These are phyloP conservation scores for Adelognathus sp. DNA, from an alignment of 2,888 invertebrate species.

Conservation along the genomic window DNA sequence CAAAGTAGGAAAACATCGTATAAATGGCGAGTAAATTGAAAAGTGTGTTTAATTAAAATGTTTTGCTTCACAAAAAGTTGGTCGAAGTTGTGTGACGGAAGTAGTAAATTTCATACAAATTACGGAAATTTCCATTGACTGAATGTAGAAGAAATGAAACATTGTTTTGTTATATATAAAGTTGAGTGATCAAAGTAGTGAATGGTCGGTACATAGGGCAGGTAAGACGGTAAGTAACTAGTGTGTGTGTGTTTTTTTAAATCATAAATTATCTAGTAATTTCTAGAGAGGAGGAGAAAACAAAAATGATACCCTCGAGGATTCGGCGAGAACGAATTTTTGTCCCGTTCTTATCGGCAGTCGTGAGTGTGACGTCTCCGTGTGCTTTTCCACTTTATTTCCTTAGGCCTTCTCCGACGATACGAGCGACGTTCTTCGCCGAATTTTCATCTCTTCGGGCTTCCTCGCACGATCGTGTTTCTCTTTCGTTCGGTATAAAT, in stretches of 20 bases:
- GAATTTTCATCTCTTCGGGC: neutral
- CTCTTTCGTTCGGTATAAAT: conserved; percentile 27
- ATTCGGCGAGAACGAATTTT: conserved; percentile 5
- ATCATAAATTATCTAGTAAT: conserved; percentile 48
- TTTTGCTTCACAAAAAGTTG: too few species aligned
- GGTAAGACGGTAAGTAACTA: conserved; percentile 28
- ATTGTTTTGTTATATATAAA: too few species aligned
- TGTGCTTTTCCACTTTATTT: neutral
- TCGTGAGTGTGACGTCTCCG: neutral
- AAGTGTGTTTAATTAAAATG: too few species aligned
- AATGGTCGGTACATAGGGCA: conserved; percentile 28
- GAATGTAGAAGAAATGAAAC: too few species aligned
- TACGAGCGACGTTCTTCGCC: neutral
- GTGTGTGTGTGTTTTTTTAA: too few species aligned
- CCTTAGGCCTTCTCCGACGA: neutral
- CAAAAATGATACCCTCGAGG: neutral
- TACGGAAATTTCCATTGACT: too few species aligned
- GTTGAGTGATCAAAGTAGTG: conserved; percentile 18
- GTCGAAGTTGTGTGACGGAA: too few species aligned
- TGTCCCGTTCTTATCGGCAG: conserved; percentile 11
- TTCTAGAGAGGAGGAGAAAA: conserved; percentile 11
- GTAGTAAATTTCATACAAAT: too few species aligned
- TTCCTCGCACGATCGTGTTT: neutral
- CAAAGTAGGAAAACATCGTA: too few species aligned
- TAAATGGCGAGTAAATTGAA: too few species aligned